These are phyloP conservation scores for Cheilosia impressa DNA, from an alignment of 2,888 invertebrate species.

Conservation along the genomic window DNA sequence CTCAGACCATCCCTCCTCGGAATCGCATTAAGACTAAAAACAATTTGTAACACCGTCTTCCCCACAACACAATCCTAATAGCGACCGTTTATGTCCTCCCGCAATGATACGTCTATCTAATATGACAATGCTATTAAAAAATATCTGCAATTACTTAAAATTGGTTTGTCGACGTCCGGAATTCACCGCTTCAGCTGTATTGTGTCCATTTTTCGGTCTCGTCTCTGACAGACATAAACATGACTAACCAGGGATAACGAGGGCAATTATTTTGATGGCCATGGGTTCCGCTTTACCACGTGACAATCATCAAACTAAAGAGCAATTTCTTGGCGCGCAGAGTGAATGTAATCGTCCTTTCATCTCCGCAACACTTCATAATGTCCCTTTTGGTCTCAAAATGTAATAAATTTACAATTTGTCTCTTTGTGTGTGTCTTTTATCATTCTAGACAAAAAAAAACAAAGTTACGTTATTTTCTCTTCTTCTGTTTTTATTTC, in stretches of 20 bases:
- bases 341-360: constrained; percentile 56
- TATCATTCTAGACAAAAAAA: constrained; percentile 4
- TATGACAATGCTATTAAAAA: constrained; percentile 19
- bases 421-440: constrained; percentile 10
- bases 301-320: constrained; percentile 65
- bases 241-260: constrained; percentile 42
- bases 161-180: constrained; percentile 23
- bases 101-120: neutral
- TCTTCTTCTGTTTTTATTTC: too few relatives aligned
- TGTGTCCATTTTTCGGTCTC: constrained; percentile 21
- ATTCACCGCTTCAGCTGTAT: constrained; percentile 6
- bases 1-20: too few relatives aligned
- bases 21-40: neutral
- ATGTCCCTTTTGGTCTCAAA: constrained; percentile 50
- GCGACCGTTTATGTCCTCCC: neutral
- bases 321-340: constrained; percentile 45
- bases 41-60: neutral
- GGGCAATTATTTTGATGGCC: constrained; percentile 49
- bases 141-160: constrained; percentile 38
- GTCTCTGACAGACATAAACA: constrained; percentile 4
- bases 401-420: constrained; percentile 60
- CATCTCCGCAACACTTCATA: constrained; percentile 60
- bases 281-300: constrained; percentile 39
- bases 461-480: constrained; percentile 6
- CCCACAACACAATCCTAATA: neutral